A percentile compares a stretch with the other conserved stretches of the same genome.
These are phyloP conservation scores for Cyprichromis sp. DNA, from an alignment of 2,113 vertebrate genomes.

Conservation along the genomic window DNA sequence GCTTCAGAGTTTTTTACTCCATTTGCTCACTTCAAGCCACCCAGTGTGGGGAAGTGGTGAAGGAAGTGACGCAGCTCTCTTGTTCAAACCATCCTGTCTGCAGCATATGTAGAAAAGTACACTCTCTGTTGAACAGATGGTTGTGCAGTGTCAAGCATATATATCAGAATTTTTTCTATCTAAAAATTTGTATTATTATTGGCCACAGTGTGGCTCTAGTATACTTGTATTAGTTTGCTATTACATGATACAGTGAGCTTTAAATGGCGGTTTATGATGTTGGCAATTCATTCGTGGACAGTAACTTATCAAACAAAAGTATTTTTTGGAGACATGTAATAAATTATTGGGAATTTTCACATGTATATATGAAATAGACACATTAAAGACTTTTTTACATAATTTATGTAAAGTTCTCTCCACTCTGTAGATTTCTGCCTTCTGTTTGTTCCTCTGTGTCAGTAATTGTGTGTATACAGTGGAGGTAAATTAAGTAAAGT, in stretches of 20 bases:
- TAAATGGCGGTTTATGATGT: not conserved
- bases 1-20: not conserved
- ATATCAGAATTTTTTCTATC: not conserved
- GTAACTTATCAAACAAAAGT: not conserved
- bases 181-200: not conserved
- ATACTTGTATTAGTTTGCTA: not conserved
- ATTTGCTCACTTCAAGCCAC: not conserved
- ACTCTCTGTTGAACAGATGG: not conserved
- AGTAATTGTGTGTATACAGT: not conserved
- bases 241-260: not conserved
- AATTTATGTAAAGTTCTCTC: not conserved
- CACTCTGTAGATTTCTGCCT: not conserved
- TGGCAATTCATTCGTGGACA: not conserved
- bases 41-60: not conserved
- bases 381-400: not conserved
- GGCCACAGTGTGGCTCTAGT: not conserved
- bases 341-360: not conserved
- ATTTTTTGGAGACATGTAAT: not conserved
- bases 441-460: not conserved
- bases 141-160: not conserved
- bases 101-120: not conserved
- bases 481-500: not conserved
- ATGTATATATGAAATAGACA: not conserved
- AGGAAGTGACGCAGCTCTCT: not conserved
- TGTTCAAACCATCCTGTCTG: fast-evolving